Evolutionary conservation across 2,113 vertebrate species (phyloP), one percentile per base, ranked within the genome.

Genomic region (Sphaerodactylus townsendi): DNA sequence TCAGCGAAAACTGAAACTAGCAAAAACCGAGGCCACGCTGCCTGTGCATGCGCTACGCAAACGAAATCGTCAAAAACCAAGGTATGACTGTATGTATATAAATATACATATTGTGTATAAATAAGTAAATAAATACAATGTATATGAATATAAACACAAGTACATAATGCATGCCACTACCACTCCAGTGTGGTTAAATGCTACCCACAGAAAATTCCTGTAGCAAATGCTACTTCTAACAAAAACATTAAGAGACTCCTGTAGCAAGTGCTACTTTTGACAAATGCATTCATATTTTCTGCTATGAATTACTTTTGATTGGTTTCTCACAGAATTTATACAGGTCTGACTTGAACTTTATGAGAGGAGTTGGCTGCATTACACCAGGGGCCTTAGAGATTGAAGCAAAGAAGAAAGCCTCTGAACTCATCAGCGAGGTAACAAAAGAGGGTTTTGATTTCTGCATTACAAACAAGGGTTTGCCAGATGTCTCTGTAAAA

Each of bases 351-450:
- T 91, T 99, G 92, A 99, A 98, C 92, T 99, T 98, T 85, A 96
- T 99, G 95, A 96, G 98, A 65, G 99, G 99, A 2, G 95, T 98
- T 28, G 97, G 97, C 85, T 99, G 98, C 94, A 98, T 99, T 79
- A 94, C 95, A 77, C 97, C 98, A 1, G 99, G 99, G 70, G 96
- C 98, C 0, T 90, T 99, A 82, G 98, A 99, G 94, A 98, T 99
- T 77, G 99, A 99, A 95, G 98, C 97, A 98, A n/a, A 95, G 83
- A 99, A 98, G 94, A 97, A 94, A 92, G 99, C 98, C 1, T 97
- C 97, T 33, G 96, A 98, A 82, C 97, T 99, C 90, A 97, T 99
- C 92, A 99, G 98, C 0, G 98, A 99, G 96, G 99, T 99, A 95
- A 96, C 88, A 5, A 95, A 93, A 94, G 90, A 92, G 93, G 90